Percentiles rank a stretch among this genome's conserved stretches.
Conservation (phyloP, 2,113 vertebrate species). For the Apistogramma diplotaenia region DNA sequence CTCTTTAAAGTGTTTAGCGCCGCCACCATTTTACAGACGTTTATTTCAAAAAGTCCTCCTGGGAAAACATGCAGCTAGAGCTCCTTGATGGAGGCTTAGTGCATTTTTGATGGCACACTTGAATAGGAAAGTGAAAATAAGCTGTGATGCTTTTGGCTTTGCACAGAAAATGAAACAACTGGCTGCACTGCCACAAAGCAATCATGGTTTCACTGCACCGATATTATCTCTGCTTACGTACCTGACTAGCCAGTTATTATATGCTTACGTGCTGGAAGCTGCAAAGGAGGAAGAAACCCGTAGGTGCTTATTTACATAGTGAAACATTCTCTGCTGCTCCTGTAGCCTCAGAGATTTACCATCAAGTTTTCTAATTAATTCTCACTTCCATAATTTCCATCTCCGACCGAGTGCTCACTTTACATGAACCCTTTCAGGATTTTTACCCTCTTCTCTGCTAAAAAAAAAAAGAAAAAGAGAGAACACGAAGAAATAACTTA, state of each 20-base stretch:
- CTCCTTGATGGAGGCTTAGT: neutral
- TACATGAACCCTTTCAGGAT: constrained; percentile 7
- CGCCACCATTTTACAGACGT: neutral
- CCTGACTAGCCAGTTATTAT: neutral
- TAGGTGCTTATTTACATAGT: neutral
- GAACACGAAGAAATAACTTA: constrained; percentile 21
- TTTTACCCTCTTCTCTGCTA: neutral
- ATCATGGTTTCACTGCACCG: neutral
- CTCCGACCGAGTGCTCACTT: neutral
- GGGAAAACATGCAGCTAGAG: neutral
- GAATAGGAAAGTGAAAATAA: constrained; percentile 17
- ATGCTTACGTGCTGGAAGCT: neutral
- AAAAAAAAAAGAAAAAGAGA: too few species aligned
- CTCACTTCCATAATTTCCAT: constrained; percentile 12
- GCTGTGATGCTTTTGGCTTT: neutral
- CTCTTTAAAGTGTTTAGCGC: neutral
- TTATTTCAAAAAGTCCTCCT: neutral
- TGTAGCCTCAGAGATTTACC: neutral
- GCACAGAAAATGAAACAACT: neutral
- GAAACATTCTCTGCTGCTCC: neutral
- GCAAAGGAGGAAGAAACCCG: neutral
- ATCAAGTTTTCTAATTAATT: neutral
- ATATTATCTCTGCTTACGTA: neutral
- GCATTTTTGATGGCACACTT: neutral
- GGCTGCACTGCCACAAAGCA: neutral